These are phyloP conservation scores for Poeciliopsis presidionis DNA, from an alignment of 2,797 vertebrate species.

Conservation along the genomic window DNA sequence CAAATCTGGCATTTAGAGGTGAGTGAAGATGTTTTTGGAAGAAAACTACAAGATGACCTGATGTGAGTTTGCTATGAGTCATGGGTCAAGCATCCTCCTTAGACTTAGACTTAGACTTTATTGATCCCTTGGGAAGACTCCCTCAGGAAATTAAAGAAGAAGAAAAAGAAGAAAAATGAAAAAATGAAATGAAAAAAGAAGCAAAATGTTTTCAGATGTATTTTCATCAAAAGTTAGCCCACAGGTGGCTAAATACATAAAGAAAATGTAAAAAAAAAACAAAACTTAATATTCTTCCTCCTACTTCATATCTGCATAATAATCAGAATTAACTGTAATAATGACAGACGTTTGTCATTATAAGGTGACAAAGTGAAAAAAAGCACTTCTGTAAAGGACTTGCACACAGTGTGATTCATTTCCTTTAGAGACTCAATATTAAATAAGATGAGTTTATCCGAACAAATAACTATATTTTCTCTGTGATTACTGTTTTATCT, in stretches of 20 bases:
- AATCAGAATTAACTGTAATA: background rate
- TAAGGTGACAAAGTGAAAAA: background rate
- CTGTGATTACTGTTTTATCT: slow-evolving; percentile 40
- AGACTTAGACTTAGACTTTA: too few species aligned
- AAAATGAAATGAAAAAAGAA: background rate
- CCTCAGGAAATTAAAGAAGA: too few species aligned
- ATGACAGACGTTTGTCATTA: background rate
- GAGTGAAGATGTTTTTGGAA: background rate
- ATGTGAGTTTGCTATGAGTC: background rate
- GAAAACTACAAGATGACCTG: background rate
- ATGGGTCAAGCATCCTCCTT: background rate
- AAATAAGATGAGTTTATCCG: background rate
- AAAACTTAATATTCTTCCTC: background rate
- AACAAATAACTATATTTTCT: slow-evolving; percentile 24
- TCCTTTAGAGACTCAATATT: background rate
- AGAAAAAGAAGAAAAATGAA: too few species aligned
- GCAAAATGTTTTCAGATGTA: background rate
- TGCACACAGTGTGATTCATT: background rate
- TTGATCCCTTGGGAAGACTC: too few species aligned
- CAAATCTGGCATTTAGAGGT: background rate
- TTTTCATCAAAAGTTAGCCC: background rate
- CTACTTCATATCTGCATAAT: background rate
- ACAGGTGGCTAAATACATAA: background rate
- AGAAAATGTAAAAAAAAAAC: background rate
- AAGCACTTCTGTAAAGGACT: background rate